These are phyloP conservation scores for Yponomeuta evonymella DNA, from an alignment of 2,888 invertebrate species.

Conservation along the genomic window DNA sequence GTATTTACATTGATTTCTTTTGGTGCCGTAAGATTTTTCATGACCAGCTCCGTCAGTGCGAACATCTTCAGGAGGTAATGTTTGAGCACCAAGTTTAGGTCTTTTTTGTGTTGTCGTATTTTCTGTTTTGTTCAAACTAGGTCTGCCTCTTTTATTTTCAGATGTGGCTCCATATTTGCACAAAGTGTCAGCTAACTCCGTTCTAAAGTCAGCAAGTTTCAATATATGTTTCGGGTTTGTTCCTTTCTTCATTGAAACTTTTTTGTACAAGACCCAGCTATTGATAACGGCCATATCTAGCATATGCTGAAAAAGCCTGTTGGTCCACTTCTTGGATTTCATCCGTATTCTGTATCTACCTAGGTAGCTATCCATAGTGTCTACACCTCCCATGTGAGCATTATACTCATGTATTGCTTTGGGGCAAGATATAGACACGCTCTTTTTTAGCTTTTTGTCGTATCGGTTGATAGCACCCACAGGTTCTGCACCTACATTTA, in stretches of 20 bases:
- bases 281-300: conserved; percentile 36
- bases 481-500: conserved; percentile 32
- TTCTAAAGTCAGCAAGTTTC: conserved; percentile 16
- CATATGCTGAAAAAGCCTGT: conserved; percentile 39
- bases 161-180: conserved; percentile 13
- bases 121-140: conserved; percentile 9
- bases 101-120: conserved; percentile 12
- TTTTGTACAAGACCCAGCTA: conserved; percentile 34
- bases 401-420: conserved; percentile 39
- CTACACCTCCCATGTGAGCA: conserved; percentile 42
- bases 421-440: conserved; percentile 38
- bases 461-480: conserved; percentile 33
- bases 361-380: conserved; percentile 39
- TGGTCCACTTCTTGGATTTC: conserved; percentile 39
- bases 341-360: conserved; percentile 34
- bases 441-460: conserved; percentile 34
- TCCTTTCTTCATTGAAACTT: conserved; percentile 14
- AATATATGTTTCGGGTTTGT: conserved; percentile 10
- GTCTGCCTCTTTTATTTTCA: conserved; percentile 17
- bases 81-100: neutral
- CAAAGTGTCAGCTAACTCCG: conserved; percentile 16
- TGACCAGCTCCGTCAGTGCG: conserved; percentile 17
- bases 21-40: conserved; percentile 10
- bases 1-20: conserved; percentile 15
- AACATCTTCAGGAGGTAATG: conserved; percentile 13